Percentiles rank a stretch among this genome's conserved stretches.
These are phyloP conservation scores for Drosophila glabriapex DNA, from an alignment of 2,888 invertebrate genomes.

Conservation along the genomic window DNA sequence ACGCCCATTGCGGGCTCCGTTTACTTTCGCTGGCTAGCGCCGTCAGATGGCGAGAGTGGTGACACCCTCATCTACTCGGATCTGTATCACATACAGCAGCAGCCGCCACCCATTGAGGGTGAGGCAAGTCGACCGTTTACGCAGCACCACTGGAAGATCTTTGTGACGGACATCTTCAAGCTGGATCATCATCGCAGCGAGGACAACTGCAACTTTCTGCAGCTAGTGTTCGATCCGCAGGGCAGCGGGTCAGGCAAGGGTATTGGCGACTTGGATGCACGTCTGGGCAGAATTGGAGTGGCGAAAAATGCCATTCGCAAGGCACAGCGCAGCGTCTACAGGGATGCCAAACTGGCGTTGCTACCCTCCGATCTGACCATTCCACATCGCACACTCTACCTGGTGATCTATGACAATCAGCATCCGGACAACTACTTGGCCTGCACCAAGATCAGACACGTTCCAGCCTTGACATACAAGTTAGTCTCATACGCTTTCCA, in stretches of 20 bases:
- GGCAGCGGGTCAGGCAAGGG: constrained; percentile 89
- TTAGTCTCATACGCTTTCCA: constrained; percentile 85
- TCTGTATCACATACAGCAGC: constrained; percentile 89
- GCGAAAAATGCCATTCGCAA: constrained; percentile 88
- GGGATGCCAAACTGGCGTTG: constrained; percentile 90
- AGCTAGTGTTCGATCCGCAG: constrained; percentile 93
- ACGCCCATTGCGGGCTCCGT: constrained; percentile 91
- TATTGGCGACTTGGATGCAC: constrained; percentile 92
- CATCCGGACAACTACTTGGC: constrained; percentile 92
- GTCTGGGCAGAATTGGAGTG: constrained; percentile 91
- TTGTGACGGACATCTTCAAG: constrained; percentile 95
- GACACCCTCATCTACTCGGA: constrained; percentile 93
- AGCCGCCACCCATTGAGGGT: constrained; percentile 36
- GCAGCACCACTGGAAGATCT: constrained; percentile 95
- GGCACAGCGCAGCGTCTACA: constrained; percentile 86
- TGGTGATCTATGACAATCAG: constrained; percentile 92
- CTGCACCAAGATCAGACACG: constrained; percentile 92
- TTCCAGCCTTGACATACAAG: constrained; percentile 89
- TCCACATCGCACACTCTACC: constrained; percentile 91
- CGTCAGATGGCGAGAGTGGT: constrained; percentile 86
- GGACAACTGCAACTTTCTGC: constrained; percentile 93
- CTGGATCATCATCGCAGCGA: constrained; percentile 89
- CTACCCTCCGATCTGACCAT: constrained; percentile 91
- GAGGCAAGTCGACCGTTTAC: constrained; percentile 86
- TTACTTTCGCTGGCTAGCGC: constrained; percentile 90